phyloP scores from a whole-genome alignment of 2,113 vertebrate genomes.

The Pedetes capensis region DNA sequence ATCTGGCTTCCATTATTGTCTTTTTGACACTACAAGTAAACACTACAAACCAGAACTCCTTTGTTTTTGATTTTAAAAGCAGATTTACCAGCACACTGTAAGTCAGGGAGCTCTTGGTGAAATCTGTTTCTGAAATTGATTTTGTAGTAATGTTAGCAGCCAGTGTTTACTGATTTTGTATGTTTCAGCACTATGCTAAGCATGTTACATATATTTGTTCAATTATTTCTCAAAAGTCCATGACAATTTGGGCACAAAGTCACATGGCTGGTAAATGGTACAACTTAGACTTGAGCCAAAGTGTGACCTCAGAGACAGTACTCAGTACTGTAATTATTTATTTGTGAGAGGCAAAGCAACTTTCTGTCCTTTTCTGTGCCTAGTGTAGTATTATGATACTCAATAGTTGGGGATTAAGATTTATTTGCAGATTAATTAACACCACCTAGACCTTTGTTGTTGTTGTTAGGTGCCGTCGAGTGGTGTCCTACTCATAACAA shows the following conservation, averaged over 20 bases:
- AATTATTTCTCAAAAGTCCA: neutral
- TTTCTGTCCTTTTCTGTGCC: neutral
- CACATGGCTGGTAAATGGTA: neutral
- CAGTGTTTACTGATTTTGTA: neutral
- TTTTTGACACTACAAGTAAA: neutral
- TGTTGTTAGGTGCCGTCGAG: too few species aligned
- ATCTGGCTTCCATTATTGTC: neutral
- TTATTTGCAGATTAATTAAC: neutral
- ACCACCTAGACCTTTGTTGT: neutral
- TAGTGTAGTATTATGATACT: neutral
- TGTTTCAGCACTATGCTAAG: neutral
- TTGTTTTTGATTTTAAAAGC: neutral
- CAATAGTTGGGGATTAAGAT: neutral
- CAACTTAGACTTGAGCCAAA: neutral
- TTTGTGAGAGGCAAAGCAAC: neutral
- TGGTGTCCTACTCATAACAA: too few species aligned
- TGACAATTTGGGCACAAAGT: neutral
- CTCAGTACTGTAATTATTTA: neutral
- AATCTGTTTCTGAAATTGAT: neutral
- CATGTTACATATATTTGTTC: neutral
- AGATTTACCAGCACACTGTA: neutral
- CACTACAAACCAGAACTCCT: neutral
- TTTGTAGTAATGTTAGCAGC: neutral
- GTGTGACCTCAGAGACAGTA: neutral
- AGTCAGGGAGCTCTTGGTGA: neutral